Conservation (phyloP, 2,113 vertebrate genomes). For the Sporophila hypoxantha region DNA sequence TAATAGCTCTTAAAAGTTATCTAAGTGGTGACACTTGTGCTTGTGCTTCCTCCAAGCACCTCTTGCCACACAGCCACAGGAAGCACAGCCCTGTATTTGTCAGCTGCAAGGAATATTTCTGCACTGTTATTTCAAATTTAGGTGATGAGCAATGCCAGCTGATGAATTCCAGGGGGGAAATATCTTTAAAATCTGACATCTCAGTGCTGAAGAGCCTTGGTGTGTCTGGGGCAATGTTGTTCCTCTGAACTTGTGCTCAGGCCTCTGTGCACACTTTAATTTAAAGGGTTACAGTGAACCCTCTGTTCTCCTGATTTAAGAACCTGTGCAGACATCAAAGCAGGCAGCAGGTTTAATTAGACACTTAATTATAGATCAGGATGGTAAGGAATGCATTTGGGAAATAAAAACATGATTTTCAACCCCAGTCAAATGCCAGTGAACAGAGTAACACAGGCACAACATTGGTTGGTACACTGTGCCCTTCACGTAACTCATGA, state of each 20-base stretch:
- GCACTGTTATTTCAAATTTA: not conserved
- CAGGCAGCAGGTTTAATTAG: constrained; percentile 25
- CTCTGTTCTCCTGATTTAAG: constrained; percentile 3
- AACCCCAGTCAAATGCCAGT: not conserved
- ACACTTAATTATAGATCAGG: constrained; percentile 14
- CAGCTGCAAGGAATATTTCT: not conserved
- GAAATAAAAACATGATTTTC: constrained; percentile 5
- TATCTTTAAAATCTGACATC: not conserved
- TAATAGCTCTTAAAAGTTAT: not conserved
- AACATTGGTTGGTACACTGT: accelerated
- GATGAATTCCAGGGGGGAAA: not conserved
- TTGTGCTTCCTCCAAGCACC: not conserved
- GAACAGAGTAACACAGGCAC: not conserved
- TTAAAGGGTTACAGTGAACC: not conserved
- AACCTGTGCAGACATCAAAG: constrained; percentile 41
- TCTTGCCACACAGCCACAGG: not conserved
- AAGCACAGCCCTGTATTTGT: not conserved
- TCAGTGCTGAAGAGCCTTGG: not conserved
- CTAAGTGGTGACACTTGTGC: not conserved
- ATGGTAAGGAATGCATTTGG: constrained; percentile 6
- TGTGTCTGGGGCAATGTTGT: not conserved
- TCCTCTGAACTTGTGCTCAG: not conserved
- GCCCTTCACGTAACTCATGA: not conserved
- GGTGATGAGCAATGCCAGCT: not conserved
- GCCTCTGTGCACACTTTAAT: not conserved